phyloP scores from a whole-genome alignment of 2,797 vertebrate species.

The Enteromius fasciolatus region DNA sequence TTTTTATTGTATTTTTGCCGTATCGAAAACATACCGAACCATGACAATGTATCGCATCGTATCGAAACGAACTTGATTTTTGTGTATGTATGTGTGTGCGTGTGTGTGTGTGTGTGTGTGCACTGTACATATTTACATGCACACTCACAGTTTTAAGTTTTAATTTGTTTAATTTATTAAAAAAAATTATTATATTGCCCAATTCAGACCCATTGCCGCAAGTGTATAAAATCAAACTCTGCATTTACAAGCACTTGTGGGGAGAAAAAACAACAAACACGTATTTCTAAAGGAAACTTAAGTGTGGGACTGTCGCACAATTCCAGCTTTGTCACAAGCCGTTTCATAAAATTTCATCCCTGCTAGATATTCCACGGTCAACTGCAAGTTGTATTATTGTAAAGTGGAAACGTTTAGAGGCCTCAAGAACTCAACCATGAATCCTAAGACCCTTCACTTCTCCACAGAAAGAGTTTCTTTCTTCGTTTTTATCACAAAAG shows the following conservation, averaged over 20 bases:
- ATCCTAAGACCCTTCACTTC: background rate
- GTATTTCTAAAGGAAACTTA: background rate
- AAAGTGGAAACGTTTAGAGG: background rate
- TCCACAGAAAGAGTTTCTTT: background rate
- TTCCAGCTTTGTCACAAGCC: background rate
- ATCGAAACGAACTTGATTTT: too few species aligned
- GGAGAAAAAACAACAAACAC: background rate
- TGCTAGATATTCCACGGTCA: background rate
- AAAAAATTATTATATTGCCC: too few species aligned
- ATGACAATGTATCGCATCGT: too few species aligned
- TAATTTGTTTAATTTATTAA: background rate
- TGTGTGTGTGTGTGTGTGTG: too few species aligned
- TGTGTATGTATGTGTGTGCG: too few species aligned
- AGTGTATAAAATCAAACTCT: background rate
- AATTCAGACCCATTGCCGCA: background rate
- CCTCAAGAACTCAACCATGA: background rate
- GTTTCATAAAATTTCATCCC: background rate
- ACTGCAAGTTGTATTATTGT: background rate
- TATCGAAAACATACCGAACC: too few species aligned
- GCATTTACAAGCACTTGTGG: background rate
- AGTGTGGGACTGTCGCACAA: background rate
- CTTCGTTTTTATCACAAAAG: background rate
- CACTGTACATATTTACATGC: too few species aligned
- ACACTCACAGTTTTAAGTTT: background rate
- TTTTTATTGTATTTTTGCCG: too few species aligned